These are phyloP conservation scores for Todiramphus saurophagus DNA, from an alignment of 2,113 vertebrate genomes.

Conservation along the genomic window DNA sequence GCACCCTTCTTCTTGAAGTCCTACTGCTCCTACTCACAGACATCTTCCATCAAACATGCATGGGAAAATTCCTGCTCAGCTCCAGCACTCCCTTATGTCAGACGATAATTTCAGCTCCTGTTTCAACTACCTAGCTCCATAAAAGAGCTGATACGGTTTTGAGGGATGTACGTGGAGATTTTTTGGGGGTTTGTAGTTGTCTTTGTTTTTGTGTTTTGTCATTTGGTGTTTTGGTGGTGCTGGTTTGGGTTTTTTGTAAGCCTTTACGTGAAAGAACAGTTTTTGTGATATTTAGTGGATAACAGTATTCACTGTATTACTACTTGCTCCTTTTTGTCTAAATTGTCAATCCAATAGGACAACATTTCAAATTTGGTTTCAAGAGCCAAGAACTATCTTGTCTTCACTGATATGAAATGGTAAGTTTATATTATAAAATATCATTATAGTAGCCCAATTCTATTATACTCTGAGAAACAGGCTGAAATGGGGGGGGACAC, in stretches of 20 bases:
- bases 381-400: neutral
- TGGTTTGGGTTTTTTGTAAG: neutral
- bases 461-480: neutral
- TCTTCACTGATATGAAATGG: neutral
- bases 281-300: neutral
- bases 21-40: neutral
- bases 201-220: neutral
- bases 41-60: neutral
- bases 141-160: neutral
- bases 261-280: neutral
- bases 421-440: neutral
- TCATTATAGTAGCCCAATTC: neutral
- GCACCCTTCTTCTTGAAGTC: neutral
- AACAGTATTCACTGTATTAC: neutral
- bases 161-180: too few relatives aligned
- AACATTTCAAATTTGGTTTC: neutral
- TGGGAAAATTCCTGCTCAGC: neutral
- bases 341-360: neutral
- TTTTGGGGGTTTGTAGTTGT: neutral
- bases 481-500: neutral
- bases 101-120: neutral
- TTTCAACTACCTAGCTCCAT: neutral
- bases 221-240: neutral
- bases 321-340: neutral
- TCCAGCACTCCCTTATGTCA: neutral